Conservation (phyloP, 2,113 vertebrate species). For the Campylomormyrus numenius region DNA sequence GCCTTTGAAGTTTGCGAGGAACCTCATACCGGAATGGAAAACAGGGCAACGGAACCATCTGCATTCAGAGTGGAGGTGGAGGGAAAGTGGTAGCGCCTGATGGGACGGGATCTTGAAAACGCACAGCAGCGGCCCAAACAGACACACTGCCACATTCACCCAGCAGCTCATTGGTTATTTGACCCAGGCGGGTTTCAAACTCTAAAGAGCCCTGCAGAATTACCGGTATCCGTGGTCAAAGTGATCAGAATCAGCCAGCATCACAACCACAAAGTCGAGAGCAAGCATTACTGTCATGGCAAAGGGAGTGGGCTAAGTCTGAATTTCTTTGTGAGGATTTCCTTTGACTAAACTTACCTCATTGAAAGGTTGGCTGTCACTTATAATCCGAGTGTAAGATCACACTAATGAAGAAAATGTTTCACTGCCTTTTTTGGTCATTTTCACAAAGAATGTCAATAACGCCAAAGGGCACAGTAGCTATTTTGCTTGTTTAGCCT, state of each 20-base stretch:
- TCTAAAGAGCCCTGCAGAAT: not conserved
- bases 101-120: not conserved
- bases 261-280: not conserved
- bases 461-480: not conserved
- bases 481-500: not conserved
- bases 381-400: not conserved
- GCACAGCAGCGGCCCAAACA: not conserved
- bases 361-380: not conserved
- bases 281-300: not conserved
- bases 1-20: not conserved
- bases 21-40: not conserved
- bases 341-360: not conserved
- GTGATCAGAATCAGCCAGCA: not conserved
- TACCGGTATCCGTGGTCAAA: not conserved
- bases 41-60: not conserved
- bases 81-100: not conserved
- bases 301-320: not conserved
- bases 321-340: not conserved
- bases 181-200: not conserved
- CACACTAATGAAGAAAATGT: not conserved
- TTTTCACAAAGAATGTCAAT: not conserved
- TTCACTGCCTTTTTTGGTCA: not conserved
- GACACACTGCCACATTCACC: not conserved
- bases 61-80: not conserved
- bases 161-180: not conserved